Evolutionary conservation across 2,797 vertebrate genomes (phyloP).

Genomic region (Sylvia borin): DNA sequence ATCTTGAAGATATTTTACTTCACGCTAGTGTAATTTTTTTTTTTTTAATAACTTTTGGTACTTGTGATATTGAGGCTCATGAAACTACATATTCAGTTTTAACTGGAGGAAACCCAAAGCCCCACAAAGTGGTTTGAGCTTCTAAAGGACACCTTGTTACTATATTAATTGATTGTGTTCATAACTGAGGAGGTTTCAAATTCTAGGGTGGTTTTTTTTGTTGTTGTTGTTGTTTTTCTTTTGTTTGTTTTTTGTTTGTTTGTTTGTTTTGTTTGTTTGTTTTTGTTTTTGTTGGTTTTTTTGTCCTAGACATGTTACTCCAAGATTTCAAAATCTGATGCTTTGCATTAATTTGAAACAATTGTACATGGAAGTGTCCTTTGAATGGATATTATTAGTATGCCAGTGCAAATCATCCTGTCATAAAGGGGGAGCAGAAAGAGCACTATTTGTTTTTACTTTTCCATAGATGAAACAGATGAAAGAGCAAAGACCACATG

Average conservation of each 20-base stretch:
- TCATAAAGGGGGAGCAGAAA: neutral
- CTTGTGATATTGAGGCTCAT: neutral
- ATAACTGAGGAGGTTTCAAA: neutral
- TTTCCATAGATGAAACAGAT: neutral
- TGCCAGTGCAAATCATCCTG: neutral
- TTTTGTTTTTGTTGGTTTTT: no score
- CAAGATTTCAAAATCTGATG: neutral
- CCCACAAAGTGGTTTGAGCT: neutral
- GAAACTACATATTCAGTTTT: neutral
- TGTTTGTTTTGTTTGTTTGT: no score
- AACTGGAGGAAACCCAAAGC: neutral
- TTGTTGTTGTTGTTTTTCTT: no score
- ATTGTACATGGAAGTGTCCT: neutral
- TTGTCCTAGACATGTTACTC: neutral
- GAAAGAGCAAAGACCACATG: neutral
- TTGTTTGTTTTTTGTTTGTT: no score
- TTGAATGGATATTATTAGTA: neutral
- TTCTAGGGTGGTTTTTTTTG: accelerated
- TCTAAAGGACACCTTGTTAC: neutral
- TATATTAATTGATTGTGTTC: neutral
- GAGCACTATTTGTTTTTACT: neutral
- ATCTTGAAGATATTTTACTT: neutral
- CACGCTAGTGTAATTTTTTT: neutral
- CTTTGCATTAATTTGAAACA: neutral
- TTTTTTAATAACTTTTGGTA: neutral